Evolutionary conservation across 2,888 invertebrate species (phyloP), one percentile per base, ranked within the genome.

Genomic region (Mesorhabditis spiculigera): DNA sequence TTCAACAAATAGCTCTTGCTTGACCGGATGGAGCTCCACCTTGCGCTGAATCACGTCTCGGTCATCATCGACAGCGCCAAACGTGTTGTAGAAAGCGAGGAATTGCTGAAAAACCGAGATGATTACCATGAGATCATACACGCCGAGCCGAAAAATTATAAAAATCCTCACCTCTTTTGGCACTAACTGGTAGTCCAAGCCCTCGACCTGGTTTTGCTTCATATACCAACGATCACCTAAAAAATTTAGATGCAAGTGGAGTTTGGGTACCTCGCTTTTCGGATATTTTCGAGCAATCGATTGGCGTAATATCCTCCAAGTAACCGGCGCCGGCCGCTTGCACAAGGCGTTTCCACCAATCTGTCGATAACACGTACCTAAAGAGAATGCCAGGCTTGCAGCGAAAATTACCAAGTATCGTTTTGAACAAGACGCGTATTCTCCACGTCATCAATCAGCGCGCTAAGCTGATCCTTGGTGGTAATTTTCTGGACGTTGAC

Each of bases 341-440:
- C 0, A 70, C 5, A 5, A 82, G 68, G 4, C 66, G 45, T 13
- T 67, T 73, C 82, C 82, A 82, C 82, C 82, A 82, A 5, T 68
- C 50, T 1, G 66, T 61, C 43, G 71, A 65, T 42, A 82, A 45
- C 42, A 81, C 45, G 62, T 73, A 81, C 80, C 80, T 80, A 50
- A n/a, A 70, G 41, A 45, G 5, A 6, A 10, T n/a, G 63, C 28
- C 43, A 58, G 43, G 5, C 43, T 4, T 44, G 44, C 10, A 43
- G 42, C 10, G 64, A 66, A 67, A 58, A 16, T 67, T n/a, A 43
- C 45, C 43, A 28, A 28, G 28, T 71, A 8, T 74, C 77, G 42
- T 72, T 68, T 5, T 70, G 71, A 0, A 8, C 42, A 28, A 80
- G 41, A 4, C 66, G 69, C 16, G 72, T 63, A 2, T 66, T 68